These are phyloP conservation scores for Botia kubotai DNA, from an alignment of 2,797 vertebrate genomes.

Conservation along the genomic window DNA sequence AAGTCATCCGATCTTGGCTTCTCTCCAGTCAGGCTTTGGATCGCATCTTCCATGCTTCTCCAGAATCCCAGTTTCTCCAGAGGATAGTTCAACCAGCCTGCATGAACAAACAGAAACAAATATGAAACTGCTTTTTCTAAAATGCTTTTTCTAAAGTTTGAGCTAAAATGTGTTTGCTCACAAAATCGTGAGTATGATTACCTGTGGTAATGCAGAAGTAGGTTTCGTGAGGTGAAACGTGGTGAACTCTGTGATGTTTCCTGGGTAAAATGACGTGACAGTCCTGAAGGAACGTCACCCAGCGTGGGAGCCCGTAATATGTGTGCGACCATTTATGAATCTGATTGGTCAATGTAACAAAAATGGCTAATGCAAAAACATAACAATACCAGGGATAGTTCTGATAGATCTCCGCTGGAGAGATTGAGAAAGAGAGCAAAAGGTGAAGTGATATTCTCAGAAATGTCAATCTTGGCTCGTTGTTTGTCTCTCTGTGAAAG, in stretches of 20 bases:
- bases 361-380: constrained; percentile 89
- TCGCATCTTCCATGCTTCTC: constrained; percentile 90
- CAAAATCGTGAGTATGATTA: constrained; percentile 58
- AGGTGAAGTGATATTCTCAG: background rate
- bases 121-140: background rate
- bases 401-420: constrained; percentile 82
- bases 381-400: constrained; percentile 92
- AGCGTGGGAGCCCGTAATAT: constrained; percentile 91
- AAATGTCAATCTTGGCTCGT: background rate
- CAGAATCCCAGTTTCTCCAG: constrained; percentile 95
- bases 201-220: constrained; percentile 99
- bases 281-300: constrained; percentile 92
- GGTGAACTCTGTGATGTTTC: constrained; percentile 96
- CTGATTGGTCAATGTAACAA: constrained; percentile 97
- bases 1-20: constrained; percentile 96
- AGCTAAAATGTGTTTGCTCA: background rate
- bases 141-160: too few relatives aligned
- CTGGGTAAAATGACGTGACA: constrained; percentile 93
- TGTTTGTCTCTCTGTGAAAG: background rate
- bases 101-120: constrained; percentile 24
- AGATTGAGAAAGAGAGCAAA: constrained; percentile 12
- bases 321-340: constrained; percentile 99
- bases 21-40: constrained; percentile 92
- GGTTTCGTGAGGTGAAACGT: constrained; percentile 96
- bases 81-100: constrained; percentile 98